Evolutionary conservation across 2,113 vertebrate species (phyloP).

Genomic region (Acanthochromis polyacanthus): DNA sequence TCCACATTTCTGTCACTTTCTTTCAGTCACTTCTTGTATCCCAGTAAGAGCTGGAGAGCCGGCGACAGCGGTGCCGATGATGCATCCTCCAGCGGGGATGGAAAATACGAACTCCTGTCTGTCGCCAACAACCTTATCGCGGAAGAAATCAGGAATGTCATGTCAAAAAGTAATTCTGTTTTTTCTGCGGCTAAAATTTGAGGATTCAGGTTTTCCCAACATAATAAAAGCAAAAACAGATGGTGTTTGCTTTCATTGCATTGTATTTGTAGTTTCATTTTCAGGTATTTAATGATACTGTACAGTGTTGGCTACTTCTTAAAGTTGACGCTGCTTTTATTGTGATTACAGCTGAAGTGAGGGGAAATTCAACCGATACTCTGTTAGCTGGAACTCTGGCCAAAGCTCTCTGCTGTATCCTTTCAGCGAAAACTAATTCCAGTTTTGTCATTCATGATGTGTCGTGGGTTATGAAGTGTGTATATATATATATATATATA

Average conservation of each 20-base stretch:
- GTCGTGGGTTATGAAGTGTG: no score
- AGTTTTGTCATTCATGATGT: background rate
- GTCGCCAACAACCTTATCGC: constrained; percentile 91
- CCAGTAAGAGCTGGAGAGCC: constrained; percentile 86
- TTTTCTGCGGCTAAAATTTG: background rate
- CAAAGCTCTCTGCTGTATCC: constrained; percentile 99
- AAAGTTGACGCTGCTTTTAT: background rate
- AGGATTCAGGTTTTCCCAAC: no score
- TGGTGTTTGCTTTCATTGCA: background rate
- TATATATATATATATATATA: no score
- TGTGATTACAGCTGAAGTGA: constrained; percentile 88
- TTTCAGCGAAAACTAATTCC: constrained; percentile 62
- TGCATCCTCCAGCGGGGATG: constrained; percentile 88
- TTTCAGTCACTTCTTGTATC: constrained; percentile 93
- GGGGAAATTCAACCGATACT: constrained; percentile 92
- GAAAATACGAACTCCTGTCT: constrained; percentile 94
- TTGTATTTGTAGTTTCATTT: background rate
- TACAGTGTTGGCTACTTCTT: background rate
- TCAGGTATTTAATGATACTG: background rate
- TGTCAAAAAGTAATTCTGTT: constrained; percentile 88
- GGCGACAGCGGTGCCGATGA: constrained; percentile 87
- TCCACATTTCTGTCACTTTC: background rate
- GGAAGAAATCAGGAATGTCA: constrained; percentile 93
- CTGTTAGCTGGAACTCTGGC: constrained; percentile 93
- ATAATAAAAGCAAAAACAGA: background rate